phyloP scores from a whole-genome alignment of 2,888 invertebrate species.

The Nephrotoma guestfalica region DNA sequence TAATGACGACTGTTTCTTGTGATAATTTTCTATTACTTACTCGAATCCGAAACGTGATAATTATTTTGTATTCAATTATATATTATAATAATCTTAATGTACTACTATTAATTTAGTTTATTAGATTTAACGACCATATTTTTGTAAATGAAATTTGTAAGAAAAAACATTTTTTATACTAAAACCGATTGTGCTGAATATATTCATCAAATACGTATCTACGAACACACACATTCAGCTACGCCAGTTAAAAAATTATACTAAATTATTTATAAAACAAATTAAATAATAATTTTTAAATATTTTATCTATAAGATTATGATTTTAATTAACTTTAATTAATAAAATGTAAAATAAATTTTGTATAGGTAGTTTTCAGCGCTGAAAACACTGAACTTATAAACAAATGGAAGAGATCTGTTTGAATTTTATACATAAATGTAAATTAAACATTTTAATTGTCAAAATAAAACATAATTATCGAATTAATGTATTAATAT shows the following conservation, averaged over 20 bases:
- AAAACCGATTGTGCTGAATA: neutral
- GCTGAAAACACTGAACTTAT: neutral
- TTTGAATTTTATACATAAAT: no score
- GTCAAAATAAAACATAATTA: no score
- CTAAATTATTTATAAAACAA: neutral
- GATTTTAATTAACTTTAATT: neutral
- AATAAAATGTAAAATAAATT: neutral
- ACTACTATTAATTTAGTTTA: neutral
- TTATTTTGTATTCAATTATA: constrained; percentile 2
- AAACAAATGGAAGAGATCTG: no score
- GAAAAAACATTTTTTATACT: neutral
- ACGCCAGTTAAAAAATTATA: neutral
- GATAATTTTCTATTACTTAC: neutral
- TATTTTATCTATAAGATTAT: neutral
- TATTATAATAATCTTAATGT: neutral
- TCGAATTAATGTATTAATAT: no score
- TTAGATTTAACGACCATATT: neutral
- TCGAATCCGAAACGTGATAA: constrained; percentile 1
- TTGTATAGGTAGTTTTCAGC: neutral
- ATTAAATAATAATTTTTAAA: neutral
- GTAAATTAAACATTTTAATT: no score
- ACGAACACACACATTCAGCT: neutral
- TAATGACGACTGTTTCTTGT: constrained; percentile 2
- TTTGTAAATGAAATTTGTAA: neutral
- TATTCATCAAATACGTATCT: no score